phyloP scores from a whole-genome alignment of 2,888 invertebrate species.

The Heteromyza rotundicornis region DNA sequence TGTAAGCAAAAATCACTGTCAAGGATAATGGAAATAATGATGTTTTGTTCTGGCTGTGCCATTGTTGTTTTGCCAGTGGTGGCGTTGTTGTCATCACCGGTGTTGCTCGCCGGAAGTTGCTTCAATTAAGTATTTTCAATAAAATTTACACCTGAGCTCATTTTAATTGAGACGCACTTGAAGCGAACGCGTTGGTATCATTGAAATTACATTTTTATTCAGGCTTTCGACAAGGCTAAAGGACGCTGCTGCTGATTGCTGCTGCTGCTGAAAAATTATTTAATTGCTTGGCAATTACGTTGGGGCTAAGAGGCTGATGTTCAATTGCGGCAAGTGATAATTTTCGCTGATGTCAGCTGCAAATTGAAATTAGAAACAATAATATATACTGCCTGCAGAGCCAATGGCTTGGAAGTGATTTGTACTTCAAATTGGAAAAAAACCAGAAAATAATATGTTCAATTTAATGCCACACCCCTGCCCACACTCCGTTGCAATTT shows the following conservation, averaged over 20 bases:
- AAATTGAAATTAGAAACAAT: constrained; percentile 10
- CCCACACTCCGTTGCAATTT: constrained; percentile 18
- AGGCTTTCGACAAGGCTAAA: background rate
- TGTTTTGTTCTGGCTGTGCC: background rate
- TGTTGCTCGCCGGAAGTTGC: too few relatives aligned
- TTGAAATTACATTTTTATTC: background rate
- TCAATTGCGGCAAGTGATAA: constrained; percentile 4
- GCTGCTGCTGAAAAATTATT: constrained; percentile 37
- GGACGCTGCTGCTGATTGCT: constrained; percentile 6
- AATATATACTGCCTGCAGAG: background rate
- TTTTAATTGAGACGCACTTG: constrained; percentile 55
- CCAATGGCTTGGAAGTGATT: constrained; percentile 43
- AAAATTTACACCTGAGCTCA: constrained; percentile 63
- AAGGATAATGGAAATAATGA: constrained; percentile 24
- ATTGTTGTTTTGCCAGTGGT: background rate
- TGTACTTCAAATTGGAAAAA: constrained; percentile 30
- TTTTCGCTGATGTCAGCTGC: constrained; percentile 23
- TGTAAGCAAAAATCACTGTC: constrained; percentile 48
- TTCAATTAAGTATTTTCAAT: constrained; percentile 59
- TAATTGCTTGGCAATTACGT: constrained; percentile 52
- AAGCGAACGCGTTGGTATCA: constrained; percentile 22
- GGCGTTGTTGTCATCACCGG: constrained; percentile 11
- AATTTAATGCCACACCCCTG: constrained; percentile 38
- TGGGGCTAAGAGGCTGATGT: background rate
- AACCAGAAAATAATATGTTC: background rate